Evolutionary conservation across 2,113 vertebrate genomes (phyloP).

Genomic region (Zosterops hypoxanthus): DNA sequence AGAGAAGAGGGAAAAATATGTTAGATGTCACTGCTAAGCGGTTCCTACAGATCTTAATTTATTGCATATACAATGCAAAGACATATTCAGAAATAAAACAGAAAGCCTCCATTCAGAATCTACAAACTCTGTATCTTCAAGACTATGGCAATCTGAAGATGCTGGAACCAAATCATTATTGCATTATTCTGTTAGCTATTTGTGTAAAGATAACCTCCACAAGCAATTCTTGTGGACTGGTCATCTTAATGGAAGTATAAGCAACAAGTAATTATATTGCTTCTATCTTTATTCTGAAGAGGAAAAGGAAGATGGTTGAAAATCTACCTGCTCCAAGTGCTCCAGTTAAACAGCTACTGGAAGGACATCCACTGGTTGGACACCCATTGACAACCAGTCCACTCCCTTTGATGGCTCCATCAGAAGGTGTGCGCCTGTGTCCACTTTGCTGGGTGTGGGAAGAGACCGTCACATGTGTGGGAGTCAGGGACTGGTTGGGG

Average conservation of each 20-base stretch:
- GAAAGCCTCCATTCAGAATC: neutral
- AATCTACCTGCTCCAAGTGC: constrained; percentile 74
- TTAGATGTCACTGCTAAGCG: constrained; percentile 39
- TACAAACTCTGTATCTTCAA: neutral
- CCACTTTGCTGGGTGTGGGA: constrained; percentile 71
- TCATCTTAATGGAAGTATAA: neutral
- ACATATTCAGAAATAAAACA: neutral
- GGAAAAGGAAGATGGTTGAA: neutral
- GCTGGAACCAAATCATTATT: neutral
- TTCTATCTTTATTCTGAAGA: neutral
- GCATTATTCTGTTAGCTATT: neutral
- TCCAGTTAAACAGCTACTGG: constrained; percentile 75
- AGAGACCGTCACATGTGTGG: constrained; percentile 87
- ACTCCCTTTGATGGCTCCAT: constrained; percentile 89
- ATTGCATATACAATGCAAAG: neutral
- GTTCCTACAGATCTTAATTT: neutral
- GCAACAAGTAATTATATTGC: neutral
- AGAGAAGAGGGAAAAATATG: constrained; percentile 42
- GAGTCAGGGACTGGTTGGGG: constrained; percentile 93
- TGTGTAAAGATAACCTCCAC: neutral
- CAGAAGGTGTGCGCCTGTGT: constrained; percentile 90
- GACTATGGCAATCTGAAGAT: neutral
- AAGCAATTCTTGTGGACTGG: neutral
- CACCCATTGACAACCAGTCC: constrained; percentile 68
- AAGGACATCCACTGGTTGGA: constrained; percentile 72